Conservation (phyloP, 2,888 invertebrate genomes). For the Vannuccia rotundouncinata region DNA sequence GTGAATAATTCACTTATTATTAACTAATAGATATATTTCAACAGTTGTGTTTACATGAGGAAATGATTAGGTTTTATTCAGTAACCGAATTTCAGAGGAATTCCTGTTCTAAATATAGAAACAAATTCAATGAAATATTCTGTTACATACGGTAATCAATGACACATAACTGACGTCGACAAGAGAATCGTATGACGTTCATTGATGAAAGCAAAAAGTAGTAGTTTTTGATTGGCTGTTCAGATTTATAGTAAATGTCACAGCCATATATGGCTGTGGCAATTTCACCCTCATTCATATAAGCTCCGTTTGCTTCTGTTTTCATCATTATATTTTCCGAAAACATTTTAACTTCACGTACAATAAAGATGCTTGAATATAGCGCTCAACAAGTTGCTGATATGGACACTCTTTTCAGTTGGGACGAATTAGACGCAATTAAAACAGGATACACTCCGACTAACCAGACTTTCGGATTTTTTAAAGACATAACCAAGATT, state of each 20-base stretch:
- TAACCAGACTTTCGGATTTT: conserved; percentile 29
- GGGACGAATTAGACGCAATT: conserved; percentile 32
- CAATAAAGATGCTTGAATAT: background rate
- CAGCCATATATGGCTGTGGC: conserved; percentile 14
- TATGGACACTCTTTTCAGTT: conserved; percentile 17
- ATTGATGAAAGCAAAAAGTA: background rate
- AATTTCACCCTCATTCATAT: background rate
- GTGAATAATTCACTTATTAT: background rate
- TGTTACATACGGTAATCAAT: conserved; percentile 19
- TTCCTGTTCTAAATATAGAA: background rate
- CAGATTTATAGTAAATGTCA: background rate
- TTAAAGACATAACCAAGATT: conserved; percentile 32
- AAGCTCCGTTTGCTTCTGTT: background rate
- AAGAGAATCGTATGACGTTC: background rate
- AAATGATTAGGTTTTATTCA: no score
- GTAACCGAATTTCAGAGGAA: conserved; percentile 1
- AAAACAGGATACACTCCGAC: conserved; percentile 38
- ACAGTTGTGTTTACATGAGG: no score
- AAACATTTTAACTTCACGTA: background rate
- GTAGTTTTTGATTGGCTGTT: conserved; percentile 12
- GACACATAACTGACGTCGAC: conserved; percentile 7
- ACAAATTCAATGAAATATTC: background rate
- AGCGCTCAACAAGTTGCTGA: background rate
- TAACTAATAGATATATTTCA: no score
- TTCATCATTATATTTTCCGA: background rate